phyloP scores from a whole-genome alignment of 2,888 invertebrate species.

The Emmelina monodactyla region DNA sequence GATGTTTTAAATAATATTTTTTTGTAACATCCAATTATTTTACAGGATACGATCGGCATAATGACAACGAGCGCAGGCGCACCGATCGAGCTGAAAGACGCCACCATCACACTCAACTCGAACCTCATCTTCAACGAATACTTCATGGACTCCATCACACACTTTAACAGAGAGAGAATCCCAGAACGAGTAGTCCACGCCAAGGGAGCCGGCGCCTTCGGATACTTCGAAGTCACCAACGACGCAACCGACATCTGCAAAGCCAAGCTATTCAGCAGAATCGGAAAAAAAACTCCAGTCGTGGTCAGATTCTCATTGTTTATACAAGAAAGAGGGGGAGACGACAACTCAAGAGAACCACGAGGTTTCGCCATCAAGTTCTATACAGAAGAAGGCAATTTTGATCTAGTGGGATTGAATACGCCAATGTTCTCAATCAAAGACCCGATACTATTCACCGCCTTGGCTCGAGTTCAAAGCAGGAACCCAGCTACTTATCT shows the following conservation, averaged over 20 bases:
- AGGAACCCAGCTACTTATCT: slow-evolving; percentile 62
- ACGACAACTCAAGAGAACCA: slow-evolving; percentile 39
- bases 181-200: slow-evolving; percentile 91
- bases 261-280: slow-evolving; percentile 64
- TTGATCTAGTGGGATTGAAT: slow-evolving; percentile 41
- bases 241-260: slow-evolving; percentile 23
- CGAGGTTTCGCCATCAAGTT: slow-evolving; percentile 50
- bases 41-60: slow-evolving; percentile 12
- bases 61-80: slow-evolving; percentile 72
- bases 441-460: slow-evolving; percentile 60
- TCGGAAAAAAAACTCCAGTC: slow-evolving; percentile 68
- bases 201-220: slow-evolving; percentile 78
- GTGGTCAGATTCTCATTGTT: slow-evolving; percentile 66
- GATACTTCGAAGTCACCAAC: slow-evolving; percentile 7
- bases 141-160: slow-evolving; percentile 74
- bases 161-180: slow-evolving; percentile 85
- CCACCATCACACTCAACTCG: slow-evolving; percentile 77
- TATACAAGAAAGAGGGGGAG: slow-evolving; percentile 70
- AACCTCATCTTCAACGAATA: slow-evolving; percentile 79
- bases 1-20: no score
- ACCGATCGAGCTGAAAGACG: slow-evolving; percentile 76
- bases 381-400: slow-evolving; percentile 29
- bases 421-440: slow-evolving; percentile 64
- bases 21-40: slow-evolving; percentile 3
- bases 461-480: slow-evolving; percentile 59